Base-by-base conservation (phyloP, 2,888 invertebrate genomes). In the Drosophila seclusa region DNA sequence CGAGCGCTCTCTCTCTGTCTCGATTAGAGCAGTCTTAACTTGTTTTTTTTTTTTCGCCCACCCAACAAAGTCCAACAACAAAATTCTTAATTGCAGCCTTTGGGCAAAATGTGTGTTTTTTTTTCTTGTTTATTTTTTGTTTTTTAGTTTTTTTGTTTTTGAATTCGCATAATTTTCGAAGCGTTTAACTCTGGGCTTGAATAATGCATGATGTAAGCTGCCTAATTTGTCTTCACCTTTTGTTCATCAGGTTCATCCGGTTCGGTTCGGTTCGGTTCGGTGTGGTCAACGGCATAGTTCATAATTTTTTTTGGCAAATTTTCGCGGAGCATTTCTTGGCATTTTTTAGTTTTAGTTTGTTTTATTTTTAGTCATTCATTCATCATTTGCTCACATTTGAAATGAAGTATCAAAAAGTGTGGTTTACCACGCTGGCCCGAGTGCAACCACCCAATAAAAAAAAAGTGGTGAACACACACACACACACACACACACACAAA, bases 221-320 rank as follows among this genome's bases (percentile, higher is more conserved):
- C 65, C 88, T 73, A 85, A 85, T 85, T 89, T 89, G 83, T 82
- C 80, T 73, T 75, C 87, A 89, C 70, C 82, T 87, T 78, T 73
- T 58, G 61, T 80, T 69, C 76, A 81, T 77, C 77, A 72, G 83
- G 80, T 87, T 72, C 72, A 75, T 75, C 76, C 58, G 80, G 53
- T 53, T 36, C 40, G 29, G 8, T 62, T 29, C 61, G 63, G 34
- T 31, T n/a, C 11, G 34, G 16, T 57, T 60, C 52, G 58, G 49
- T 53, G 34, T 66, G 52, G 53, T 40, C 18, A 29, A 67, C 59
- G 68, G 71, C 80, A 79, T 82, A 82, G 76, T 79, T 82, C 73
- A 80, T 73, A 32, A 36, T 76, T 54, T 80, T 80, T 82, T 79
- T 82, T 82, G 76, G 78, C 73, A 70, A 82, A 70, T 68, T 73